Conservation (phyloP, 2,888 invertebrate species). For the Caenorhabditis uteleia region DNA sequence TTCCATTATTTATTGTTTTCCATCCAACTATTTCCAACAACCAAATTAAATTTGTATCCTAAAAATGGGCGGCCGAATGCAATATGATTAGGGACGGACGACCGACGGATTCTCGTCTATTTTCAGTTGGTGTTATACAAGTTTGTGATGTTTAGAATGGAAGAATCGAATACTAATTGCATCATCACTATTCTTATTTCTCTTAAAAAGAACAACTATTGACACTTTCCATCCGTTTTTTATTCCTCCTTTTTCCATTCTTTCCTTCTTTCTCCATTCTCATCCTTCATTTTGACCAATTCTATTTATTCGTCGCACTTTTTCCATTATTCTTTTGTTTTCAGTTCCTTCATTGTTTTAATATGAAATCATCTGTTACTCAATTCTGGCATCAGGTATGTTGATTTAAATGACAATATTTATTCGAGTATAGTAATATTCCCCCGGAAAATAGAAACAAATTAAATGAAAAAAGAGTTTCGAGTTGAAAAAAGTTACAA, state of each 20-base stretch:
- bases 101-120: no score
- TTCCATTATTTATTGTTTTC: no score
- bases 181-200: no score
- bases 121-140: no score
- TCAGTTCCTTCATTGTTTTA: not conserved
- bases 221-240: slow-evolving; percentile 1
- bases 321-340: not conserved
- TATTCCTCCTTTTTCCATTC: slow-evolving; percentile 26
- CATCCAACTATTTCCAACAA: no score
- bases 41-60: no score
- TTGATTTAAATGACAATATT: slow-evolving; percentile 1
- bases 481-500: not conserved
- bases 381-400: slow-evolving; percentile 44
- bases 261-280: not conserved
- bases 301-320: not conserved
- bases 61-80: no score
- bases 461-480: not conserved
- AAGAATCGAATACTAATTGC: no score
- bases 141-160: no score
- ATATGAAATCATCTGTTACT: slow-evolving; percentile 47
- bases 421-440: no score
- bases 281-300: not conserved
- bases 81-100: no score
- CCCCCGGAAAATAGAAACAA: no score
- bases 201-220: not conserved